A percentile compares a stretch with the other conserved stretches of the same genome.
Conservation (phyloP, 2,888 invertebrate species). For the Phalera bucephala region DNA sequence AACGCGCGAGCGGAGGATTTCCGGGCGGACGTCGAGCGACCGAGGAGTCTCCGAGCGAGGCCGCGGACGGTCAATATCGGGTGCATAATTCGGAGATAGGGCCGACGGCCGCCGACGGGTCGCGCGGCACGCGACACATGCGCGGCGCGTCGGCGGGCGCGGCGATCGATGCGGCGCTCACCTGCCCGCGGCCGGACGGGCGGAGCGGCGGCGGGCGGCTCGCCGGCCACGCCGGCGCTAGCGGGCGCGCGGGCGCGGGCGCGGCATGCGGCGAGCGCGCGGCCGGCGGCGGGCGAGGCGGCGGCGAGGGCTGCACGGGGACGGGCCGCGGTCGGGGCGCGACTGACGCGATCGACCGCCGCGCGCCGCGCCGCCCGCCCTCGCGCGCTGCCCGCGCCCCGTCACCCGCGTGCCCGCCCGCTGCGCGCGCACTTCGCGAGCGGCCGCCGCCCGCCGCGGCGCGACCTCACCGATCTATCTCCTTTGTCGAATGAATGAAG, state of each 20-base stretch:
- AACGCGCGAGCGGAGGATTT: conserved; percentile 6
- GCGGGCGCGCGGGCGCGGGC: conserved; percentile 56
- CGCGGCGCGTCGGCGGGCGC: conserved; percentile 16
- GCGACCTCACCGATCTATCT: conserved; percentile 5
- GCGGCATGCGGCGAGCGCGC: conserved; percentile 62
- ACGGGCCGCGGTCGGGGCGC: conserved; percentile 59
- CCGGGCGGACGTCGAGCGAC: conserved; percentile 2
- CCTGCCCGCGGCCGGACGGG: conserved; percentile 44
- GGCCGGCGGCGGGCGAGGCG: conserved; percentile 55
- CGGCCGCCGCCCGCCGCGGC: conserved; percentile 4
- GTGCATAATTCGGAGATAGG: conserved; percentile 16
- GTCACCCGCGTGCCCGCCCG: conserved; percentile 27
- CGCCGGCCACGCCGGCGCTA: conserved; percentile 61
- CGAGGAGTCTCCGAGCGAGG: conserved; percentile 10
- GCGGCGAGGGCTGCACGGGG: conserved; percentile 49
- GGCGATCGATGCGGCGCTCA: conserved; percentile 32
- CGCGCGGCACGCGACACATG: conserved; percentile 18
- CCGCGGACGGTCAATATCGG: conserved; percentile 23
- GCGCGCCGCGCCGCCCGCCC: conserved; percentile 34
- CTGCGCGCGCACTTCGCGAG: conserved; percentile 21
- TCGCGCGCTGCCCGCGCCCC: conserved; percentile 31
- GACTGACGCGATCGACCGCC: conserved; percentile 56
- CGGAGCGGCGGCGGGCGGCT: conserved; percentile 43
- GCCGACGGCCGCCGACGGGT: conserved; percentile 15
- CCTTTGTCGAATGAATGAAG: conserved; percentile 22